Base-by-base conservation (phyloP, 2,888 invertebrate species). In the Nomada lathburiana region DNA sequence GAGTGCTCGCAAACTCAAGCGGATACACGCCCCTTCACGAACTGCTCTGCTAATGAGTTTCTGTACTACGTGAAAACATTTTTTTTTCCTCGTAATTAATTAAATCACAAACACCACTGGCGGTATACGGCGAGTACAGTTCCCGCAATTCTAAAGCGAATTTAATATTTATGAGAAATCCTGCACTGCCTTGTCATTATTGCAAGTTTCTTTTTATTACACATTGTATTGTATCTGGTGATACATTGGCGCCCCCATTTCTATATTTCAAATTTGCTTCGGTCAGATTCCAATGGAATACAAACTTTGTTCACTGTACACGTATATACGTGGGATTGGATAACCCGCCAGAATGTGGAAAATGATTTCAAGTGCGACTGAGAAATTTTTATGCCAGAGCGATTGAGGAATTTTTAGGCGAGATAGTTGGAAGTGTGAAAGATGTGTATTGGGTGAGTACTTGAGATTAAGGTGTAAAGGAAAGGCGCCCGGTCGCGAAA, bases 41-140 rank as follows among this genome's bases (percentile, higher is more conserved):
- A 80, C 80, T 76, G 76, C 80, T 55, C 68, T n/a, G 69, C 64
- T 74, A 73, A 77, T 60, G 73, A 75, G 81, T 79, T 82, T 74
- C 76, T 70, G 73, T 76, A 62, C 62, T 53, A 68, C 57, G 59
- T 53, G 59, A 63, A 85, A 79, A 76, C 68, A 74, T 75, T 82
- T 75, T 77, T 80, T 29, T 36, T 36, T 36, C 53, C 29, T 26
- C 50, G 72, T 79, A 81, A 85, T 85, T 86, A 83, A 85, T 86
- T 86, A 81, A 81, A 76, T 69, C 63, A 29, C 64, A n/a, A 59
- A 76, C 62, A 53, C 42, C 16, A 47, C 7, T 36, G 47, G 9
- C 42, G 47, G 62, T 68, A 47, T 64, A 42, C 23, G 59, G 16
- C 23, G 36, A 26, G 23, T n/a, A 2, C 29, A 18, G 13, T 42